These are phyloP conservation scores for Malaclemys terrapin DNA, from an alignment of 2,113 vertebrate species.

Conservation along the genomic window DNA sequence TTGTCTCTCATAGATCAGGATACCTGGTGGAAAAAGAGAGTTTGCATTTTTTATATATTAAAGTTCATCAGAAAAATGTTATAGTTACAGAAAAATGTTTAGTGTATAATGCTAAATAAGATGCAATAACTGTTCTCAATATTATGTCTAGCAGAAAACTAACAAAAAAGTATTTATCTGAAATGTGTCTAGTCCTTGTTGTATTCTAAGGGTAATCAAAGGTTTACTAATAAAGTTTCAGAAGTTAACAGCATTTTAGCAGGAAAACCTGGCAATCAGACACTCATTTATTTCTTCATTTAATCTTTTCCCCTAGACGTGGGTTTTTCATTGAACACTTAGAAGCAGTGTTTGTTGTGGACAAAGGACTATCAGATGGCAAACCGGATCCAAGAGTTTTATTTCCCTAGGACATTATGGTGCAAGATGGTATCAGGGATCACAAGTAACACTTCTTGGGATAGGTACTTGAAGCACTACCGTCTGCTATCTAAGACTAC, in stretches of 20 bases:
- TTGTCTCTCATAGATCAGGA: neutral
- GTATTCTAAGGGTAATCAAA: slow-evolving; percentile 6
- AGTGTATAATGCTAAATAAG: neutral
- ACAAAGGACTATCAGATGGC: neutral
- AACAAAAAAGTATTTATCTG: neutral
- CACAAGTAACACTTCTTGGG: neutral
- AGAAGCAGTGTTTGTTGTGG: neutral
- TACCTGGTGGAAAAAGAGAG: neutral
- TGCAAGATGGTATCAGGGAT: neutral
- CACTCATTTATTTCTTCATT: neutral
- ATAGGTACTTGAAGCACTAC: neutral
- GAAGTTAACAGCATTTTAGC: neutral
- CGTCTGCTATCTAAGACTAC: neutral
- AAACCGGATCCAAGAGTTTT: neutral
- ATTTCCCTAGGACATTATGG: neutral
- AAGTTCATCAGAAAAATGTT: neutral
- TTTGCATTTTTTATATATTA: neutral
- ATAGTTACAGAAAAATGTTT: neutral
- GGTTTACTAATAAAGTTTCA: neutral
- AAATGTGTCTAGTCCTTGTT: neutral
- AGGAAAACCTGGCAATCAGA: neutral
- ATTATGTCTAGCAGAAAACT: neutral
- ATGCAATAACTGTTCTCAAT: neutral
- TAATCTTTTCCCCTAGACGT: neutral
- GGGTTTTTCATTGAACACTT: neutral